phyloP scores from a whole-genome alignment of 2,797 vertebrate species.

The Kryptolebias ocellatus region DNA sequence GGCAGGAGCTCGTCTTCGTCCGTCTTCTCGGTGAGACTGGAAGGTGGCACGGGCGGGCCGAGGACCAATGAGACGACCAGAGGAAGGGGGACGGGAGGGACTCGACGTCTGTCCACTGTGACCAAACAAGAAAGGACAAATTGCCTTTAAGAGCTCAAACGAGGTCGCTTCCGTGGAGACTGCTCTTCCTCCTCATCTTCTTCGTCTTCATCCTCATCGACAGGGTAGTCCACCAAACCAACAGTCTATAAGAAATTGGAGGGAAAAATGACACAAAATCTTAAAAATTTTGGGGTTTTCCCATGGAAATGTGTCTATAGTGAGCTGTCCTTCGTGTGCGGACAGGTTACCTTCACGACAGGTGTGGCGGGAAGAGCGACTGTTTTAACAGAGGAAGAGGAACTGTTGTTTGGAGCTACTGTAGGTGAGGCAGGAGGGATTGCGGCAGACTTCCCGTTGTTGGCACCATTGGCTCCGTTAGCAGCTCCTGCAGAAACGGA shows the following conservation, averaged over 20 bases:
- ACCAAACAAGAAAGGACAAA: slow-evolving; percentile 81
- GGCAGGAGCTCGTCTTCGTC: slow-evolving; percentile 56
- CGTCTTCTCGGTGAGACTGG: slow-evolving; percentile 58
- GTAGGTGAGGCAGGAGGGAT: slow-evolving; percentile 83
- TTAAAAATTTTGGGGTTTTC: neutral
- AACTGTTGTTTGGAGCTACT: slow-evolving; percentile 82
- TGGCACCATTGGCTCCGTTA: slow-evolving; percentile 89
- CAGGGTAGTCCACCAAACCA: slow-evolving; percentile 98
- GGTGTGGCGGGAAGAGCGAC: slow-evolving; percentile 85
- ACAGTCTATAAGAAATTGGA: slow-evolving; percentile 82
- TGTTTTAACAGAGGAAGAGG: slow-evolving; percentile 89
- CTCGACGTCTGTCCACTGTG: slow-evolving; percentile 76
- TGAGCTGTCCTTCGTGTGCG: neutral
- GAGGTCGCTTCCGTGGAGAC: slow-evolving; percentile 93
- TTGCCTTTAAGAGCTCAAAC: slow-evolving; percentile 91
- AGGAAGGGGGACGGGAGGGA: slow-evolving; percentile 77
- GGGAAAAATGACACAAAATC: neutral
- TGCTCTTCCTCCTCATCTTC: slow-evolving; percentile 95
- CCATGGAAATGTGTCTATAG: neutral
- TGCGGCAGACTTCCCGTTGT: slow-evolving; percentile 86
- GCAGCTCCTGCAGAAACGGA: slow-evolving; percentile 87
- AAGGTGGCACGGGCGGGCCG: slow-evolving; percentile 58
- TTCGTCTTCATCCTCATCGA: slow-evolving; percentile 97
- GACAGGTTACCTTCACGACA: slow-evolving; percentile 88
- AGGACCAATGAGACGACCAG: slow-evolving; percentile 71